Base-by-base conservation (phyloP, 23 tunicate genomes). In the Diplosoma virens region DNA sequence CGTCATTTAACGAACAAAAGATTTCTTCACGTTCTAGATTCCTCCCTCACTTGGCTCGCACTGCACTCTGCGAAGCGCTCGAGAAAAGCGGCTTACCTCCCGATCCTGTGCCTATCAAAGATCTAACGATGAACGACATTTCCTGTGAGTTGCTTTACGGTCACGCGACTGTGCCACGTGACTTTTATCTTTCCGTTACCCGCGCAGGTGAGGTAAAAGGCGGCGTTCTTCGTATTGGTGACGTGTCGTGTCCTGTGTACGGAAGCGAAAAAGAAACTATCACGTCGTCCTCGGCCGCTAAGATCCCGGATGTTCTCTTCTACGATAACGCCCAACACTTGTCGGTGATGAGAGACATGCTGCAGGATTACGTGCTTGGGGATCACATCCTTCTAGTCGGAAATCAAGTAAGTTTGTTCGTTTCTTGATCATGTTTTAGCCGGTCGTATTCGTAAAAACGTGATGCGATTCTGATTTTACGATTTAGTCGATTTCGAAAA, bases 311-410 rank as follows among this genome's bases (percentile, higher is more conserved):
- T 67, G 81, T 84, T 53, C 29, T 90, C 21, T 90, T 90, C 71
- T 90, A 90, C 58, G 90, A 90, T 71, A 90, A 90, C 63, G 90
- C 97, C 21, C 97, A 90, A 45, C 97, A 90, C 84, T 82, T 90
- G 11, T 53, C 82, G 25, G 97, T 90, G 14, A 90, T 90, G 97
- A 52, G 52, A 67, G 97, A 90, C 55, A 90, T 93, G 92, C 77
- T 93, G 48, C 87, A 85, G 37, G 98, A 93, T 60, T 93, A 86
- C 45, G 35, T 75, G 46, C 74, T 93, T 1, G 98, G 98, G 32
- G 98, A 93, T 21, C 98, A 93, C 66, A 93, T 93, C 33, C 67
- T 93, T 28, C 70, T 93, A 45, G 98, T 93, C 20, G 98, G 98
- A 37, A 93, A 93, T 56, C 97, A 90, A 69, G 96, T 89, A 29